Conservation (phyloP, 1,140 invertebrate genomes). For the Anoplolepis gracilipes region DNA sequence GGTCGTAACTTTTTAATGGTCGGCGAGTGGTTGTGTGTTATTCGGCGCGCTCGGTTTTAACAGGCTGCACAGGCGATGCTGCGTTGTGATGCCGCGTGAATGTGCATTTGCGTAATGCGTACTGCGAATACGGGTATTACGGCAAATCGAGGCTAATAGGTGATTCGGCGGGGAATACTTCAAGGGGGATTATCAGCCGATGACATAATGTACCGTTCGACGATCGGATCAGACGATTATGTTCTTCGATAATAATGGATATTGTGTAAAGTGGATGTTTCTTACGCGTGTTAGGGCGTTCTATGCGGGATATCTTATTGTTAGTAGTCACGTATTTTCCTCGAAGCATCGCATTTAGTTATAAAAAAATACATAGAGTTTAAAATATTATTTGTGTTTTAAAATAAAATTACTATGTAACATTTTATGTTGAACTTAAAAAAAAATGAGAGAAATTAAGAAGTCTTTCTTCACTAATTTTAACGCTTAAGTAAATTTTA, state of each 20-base stretch:
- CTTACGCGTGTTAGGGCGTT: background rate
- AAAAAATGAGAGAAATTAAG: conserved; percentile 15
- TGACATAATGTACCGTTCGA: conserved; percentile 38
- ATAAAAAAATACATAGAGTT: background rate
- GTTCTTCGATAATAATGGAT: conserved; percentile 25
- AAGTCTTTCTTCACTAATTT: conserved; percentile 17
- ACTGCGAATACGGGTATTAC: conserved; percentile 1
- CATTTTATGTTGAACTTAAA: background rate
- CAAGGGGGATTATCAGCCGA: conserved; percentile 32
- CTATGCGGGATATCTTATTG: background rate
- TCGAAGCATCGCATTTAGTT: no score
- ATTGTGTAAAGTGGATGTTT: background rate
- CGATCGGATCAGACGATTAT: conserved; percentile 22
- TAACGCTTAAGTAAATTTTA: conserved; percentile 6
- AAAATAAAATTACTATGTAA: background rate
- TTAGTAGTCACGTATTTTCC: background rate
- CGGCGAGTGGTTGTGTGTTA: conserved; percentile 50
- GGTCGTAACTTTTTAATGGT: conserved; percentile 76
- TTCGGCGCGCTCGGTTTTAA: conserved; percentile 44
- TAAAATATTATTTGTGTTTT: background rate
- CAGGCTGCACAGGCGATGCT: background rate
- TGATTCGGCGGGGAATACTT: conserved; percentile 39
- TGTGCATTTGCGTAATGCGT: background rate
- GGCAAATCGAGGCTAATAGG: conserved; percentile 40
- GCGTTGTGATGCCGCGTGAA: conserved; percentile 31